phyloP scores from a whole-genome alignment of 2,888 invertebrate genomes.

The Eremobia ochroleuca region DNA sequence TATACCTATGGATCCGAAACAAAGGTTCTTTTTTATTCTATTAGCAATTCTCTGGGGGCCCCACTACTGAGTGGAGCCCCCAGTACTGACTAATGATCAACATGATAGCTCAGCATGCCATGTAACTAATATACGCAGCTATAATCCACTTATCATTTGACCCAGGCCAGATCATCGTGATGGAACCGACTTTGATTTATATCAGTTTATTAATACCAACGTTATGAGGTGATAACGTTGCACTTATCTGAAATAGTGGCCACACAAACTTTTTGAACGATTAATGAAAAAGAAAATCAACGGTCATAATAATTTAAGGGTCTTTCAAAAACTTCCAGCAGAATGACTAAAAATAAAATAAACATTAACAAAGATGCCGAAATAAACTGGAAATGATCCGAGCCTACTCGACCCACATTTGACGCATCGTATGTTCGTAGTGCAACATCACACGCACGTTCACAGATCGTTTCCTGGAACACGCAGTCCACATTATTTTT shows the following conservation, averaged over 20 bases:
- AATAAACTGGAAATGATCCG: slow-evolving; percentile 44
- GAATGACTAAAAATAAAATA: not conserved
- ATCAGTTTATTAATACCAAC: slow-evolving; percentile 45
- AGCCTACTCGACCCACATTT: slow-evolving; percentile 49
- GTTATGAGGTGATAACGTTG: slow-evolving; percentile 39
- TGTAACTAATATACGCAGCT: not conserved
- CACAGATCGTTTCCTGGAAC: slow-evolving; percentile 63
- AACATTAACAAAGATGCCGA: slow-evolving; percentile 9
- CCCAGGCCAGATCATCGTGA: slow-evolving; percentile 36
- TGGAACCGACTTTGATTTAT: slow-evolving; percentile 50
- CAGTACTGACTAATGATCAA: not conserved
- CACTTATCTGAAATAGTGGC: slow-evolving; percentile 43
- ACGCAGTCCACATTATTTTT: slow-evolving; percentile 63
- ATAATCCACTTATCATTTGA: slow-evolving; percentile 33
- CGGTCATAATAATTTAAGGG: not conserved
- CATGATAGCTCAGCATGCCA: slow-evolving; percentile 7
- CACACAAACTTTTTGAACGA: not conserved
- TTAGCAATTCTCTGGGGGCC: too few relatives aligned
- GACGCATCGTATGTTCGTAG: slow-evolving; percentile 42
- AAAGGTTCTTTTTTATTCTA: not conserved
- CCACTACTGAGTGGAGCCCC: too few relatives aligned
- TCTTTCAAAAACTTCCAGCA: not conserved
- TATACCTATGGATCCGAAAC: not conserved
- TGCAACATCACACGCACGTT: slow-evolving; percentile 49
- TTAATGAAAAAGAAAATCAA: not conserved